phyloP scores from a whole-genome alignment of 2,113 vertebrate genomes.

The Romanogobio albipinnatus region DNA sequence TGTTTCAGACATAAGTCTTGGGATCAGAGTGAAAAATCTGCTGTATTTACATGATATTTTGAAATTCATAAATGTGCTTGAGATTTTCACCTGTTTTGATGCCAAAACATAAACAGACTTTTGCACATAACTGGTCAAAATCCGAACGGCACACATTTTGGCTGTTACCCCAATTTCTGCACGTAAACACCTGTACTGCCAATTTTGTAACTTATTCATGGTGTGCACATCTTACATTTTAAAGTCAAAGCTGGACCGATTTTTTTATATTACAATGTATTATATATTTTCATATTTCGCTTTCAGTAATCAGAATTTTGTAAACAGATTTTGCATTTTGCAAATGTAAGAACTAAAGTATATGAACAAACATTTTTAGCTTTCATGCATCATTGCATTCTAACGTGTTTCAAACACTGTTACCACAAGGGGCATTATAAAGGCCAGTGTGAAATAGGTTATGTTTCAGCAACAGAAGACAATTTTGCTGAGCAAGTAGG shows the following conservation, averaged over 20 bases:
- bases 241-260: neutral
- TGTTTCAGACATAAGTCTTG: neutral
- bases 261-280: neutral
- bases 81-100: neutral
- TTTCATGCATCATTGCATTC: neutral
- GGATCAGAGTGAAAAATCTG: too few species aligned
- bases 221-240: neutral
- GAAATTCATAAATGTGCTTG: neutral
- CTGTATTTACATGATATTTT: neutral
- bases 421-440: too few species aligned
- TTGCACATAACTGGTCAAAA: neutral
- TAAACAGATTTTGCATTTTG: neutral
- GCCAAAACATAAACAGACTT: neutral
- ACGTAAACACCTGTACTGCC: neutral
- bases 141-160: neutral
- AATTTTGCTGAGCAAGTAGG: neutral
- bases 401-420: too few species aligned
- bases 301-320: neutral
- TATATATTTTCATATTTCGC: neutral
- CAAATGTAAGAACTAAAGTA: neutral
- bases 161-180: neutral
- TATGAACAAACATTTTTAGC: neutral
- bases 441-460: too few species aligned
- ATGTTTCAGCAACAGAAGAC: neutral
- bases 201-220: neutral